Conservation (phyloP, 2,888 invertebrate species). For the Heliothis peltigera region DNA sequence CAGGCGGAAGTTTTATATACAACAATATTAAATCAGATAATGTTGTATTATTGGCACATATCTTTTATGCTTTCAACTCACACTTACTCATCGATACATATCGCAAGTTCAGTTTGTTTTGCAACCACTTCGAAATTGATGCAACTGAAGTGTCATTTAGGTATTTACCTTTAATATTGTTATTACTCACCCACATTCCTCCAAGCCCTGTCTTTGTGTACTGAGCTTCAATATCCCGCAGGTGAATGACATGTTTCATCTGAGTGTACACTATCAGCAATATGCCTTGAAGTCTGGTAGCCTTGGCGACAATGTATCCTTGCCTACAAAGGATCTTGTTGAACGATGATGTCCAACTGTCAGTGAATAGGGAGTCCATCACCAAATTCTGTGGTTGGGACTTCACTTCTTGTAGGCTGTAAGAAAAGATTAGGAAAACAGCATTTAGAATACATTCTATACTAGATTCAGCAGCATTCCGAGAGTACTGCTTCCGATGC, state of each 20-base stretch:
- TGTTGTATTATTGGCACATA: background rate
- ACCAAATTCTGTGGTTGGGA: slow-evolving; percentile 96
- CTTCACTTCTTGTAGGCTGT: slow-evolving; percentile 96
- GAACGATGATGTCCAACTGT: slow-evolving; percentile 95
- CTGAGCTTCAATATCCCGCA: slow-evolving; percentile 95
- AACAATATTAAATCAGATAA: no score
- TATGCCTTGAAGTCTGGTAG: slow-evolving; percentile 95
- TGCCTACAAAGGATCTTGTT: slow-evolving; percentile 92
- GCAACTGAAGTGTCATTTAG: no score
- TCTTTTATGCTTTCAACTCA: background rate
- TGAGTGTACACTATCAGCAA: slow-evolving; percentile 94
- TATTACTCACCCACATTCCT: slow-evolving; percentile 95
- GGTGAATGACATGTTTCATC: slow-evolving; percentile 94
- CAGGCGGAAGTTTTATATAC: no score
- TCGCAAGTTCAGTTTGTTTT: background rate
- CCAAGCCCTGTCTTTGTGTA: slow-evolving; percentile 97
- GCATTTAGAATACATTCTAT: background rate
- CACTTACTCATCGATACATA: background rate
- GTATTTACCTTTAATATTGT: background rate
- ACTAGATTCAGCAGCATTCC: no score
- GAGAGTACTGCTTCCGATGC: no score
- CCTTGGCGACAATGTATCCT: slow-evolving; percentile 94
- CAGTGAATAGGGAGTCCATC: slow-evolving; percentile 94
- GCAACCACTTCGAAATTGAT: no score
- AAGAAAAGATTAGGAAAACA: slow-evolving; percentile 42